Conservation (phyloP, 2,888 invertebrate genomes). For the Stenolophus ochropezus region DNA sequence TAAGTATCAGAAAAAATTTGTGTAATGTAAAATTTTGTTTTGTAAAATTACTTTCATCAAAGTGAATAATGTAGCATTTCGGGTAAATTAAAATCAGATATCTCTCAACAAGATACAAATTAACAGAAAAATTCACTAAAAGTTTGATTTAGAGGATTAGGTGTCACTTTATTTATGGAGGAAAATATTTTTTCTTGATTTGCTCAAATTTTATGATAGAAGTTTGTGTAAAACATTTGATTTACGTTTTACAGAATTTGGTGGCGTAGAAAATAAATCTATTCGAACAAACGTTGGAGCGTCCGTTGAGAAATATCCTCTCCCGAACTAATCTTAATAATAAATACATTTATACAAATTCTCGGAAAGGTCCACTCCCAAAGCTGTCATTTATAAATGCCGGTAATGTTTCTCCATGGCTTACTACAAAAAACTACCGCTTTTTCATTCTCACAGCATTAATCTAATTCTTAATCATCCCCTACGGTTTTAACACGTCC, state of each 20-base stretch:
- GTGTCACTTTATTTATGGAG: too few relatives aligned
- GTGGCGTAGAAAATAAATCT: background rate
- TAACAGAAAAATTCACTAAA: too few relatives aligned
- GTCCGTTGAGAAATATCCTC: background rate
- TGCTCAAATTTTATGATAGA: too few relatives aligned
- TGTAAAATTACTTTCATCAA: too few relatives aligned
- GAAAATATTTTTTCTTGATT: too few relatives aligned
- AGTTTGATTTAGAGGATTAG: too few relatives aligned
- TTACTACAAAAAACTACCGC: constrained; percentile 26
- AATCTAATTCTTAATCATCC: constrained; percentile 54
- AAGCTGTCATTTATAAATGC: constrained; percentile 39
- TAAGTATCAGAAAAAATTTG: too few relatives aligned
- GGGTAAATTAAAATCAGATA: too few relatives aligned
- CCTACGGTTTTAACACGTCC: constrained; percentile 49
- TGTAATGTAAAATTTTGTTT: too few relatives aligned
- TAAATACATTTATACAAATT: constrained; percentile 37
- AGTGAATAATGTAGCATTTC: too few relatives aligned
- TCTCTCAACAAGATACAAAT: too few relatives aligned
- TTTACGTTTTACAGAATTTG: background rate
- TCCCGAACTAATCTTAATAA: background rate
- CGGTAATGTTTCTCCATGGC: constrained; percentile 8
- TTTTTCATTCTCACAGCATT: constrained; percentile 38
- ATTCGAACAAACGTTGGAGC: background rate
- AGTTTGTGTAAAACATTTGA: background rate
- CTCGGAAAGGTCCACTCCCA: background rate